Evolutionary conservation across 2,797 vertebrate genomes (phyloP).

Genomic region (Odontamblyopus lacepedii): DNA sequence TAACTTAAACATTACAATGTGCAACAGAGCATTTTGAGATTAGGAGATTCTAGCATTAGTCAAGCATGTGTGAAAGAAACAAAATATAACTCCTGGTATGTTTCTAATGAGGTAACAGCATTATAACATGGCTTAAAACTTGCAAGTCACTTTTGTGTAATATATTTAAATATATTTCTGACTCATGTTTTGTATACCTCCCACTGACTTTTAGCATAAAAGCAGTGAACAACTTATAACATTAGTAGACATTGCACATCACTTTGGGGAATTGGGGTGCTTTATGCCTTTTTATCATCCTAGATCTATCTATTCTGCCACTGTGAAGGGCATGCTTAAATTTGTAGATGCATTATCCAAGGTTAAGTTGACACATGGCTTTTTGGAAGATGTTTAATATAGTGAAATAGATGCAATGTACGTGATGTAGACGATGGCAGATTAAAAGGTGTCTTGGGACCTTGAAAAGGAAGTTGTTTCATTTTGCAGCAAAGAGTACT

Average conservation of each 20-base stretch:
- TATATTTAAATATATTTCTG: not conserved
- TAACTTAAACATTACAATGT: too few relatives aligned
- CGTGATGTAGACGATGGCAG: not conserved
- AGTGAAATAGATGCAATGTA: constrained; percentile 8
- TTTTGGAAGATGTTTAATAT: constrained; percentile 1
- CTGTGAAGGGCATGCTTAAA: constrained; percentile 2
- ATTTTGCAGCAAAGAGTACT: constrained; percentile 20
- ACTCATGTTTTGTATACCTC: not conserved
- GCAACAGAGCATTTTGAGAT: too few relatives aligned
- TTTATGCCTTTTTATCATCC: constrained; percentile 24
- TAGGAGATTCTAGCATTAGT: too few relatives aligned
- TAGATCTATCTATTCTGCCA: not conserved
- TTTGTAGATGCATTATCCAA: constrained; percentile 9
- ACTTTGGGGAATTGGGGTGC: constrained; percentile 31
- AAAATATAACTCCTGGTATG: too few relatives aligned
- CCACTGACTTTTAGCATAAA: not conserved
- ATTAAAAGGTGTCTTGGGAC: constrained; percentile 9
- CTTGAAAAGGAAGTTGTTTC: constrained; percentile 16
- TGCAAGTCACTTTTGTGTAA: too few relatives aligned
- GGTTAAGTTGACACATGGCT: constrained; percentile 5
- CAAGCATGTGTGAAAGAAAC: too few relatives aligned
- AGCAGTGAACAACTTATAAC: not conserved
- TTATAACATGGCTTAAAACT: too few relatives aligned
- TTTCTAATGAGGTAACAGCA: too few relatives aligned
- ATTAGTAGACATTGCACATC: not conserved